These are phyloP conservation scores for Tonatia bakeri DNA, from an alignment of 2,113 vertebrate species.

Conservation along the genomic window DNA sequence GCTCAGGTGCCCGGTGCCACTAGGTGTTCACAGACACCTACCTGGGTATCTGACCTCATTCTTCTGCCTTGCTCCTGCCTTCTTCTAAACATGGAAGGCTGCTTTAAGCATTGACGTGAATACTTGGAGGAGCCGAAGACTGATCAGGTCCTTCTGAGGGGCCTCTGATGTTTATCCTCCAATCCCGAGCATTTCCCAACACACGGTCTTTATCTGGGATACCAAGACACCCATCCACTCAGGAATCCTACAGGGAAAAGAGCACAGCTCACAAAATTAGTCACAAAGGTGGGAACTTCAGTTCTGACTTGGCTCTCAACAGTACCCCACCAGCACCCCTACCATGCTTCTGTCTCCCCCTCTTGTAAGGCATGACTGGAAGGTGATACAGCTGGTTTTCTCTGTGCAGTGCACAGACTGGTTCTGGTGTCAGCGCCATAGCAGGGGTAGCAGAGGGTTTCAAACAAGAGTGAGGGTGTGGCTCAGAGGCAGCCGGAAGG, in stretches of 20 bases:
- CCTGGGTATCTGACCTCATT: not conserved
- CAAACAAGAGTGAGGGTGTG: not conserved
- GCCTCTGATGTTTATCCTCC: not conserved
- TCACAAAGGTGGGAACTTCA: not conserved
- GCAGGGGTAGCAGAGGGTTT: not conserved
- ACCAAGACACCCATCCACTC: not conserved
- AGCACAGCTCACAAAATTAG: not conserved
- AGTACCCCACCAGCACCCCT: fast-evolving
- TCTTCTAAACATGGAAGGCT: not conserved
- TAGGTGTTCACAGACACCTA: not conserved
- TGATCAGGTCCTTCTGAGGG: not conserved
- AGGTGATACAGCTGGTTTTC: not conserved
- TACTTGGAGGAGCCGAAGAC: not conserved
- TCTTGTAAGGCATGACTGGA: not conserved
- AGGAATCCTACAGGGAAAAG: not conserved
- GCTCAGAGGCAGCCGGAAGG: not conserved
- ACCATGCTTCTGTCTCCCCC: not conserved
- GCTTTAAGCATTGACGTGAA: not conserved
- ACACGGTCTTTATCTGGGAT: not conserved
- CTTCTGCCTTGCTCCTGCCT: not conserved
- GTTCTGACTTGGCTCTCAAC: not conserved
- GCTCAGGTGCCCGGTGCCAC: not conserved
- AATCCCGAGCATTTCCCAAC: not conserved
- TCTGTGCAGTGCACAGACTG: not conserved
- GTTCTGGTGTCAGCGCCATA: not conserved